Conservation (phyloP, 2,888 invertebrate species). For the Leptinotarsa haldemani region DNA sequence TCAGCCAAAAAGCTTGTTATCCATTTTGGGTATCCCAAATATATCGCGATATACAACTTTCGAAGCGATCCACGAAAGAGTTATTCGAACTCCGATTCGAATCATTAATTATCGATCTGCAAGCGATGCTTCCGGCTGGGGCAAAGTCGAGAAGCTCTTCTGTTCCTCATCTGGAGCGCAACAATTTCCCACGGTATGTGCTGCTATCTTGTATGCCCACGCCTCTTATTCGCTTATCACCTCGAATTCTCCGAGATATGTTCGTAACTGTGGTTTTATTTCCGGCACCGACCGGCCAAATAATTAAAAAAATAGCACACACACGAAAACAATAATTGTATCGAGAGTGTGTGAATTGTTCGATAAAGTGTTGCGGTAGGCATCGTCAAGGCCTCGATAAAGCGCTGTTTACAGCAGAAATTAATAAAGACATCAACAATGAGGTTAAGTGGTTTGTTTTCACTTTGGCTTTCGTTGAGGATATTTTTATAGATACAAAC, state of each 20-base stretch:
- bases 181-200: constrained; percentile 41
- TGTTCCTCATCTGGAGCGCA: constrained; percentile 30
- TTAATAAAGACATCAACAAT: background rate
- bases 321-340: constrained; percentile 6
- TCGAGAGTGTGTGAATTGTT: constrained; percentile 9
- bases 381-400: constrained; percentile 9
- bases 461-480: constrained; percentile 1
- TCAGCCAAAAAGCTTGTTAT: background rate
- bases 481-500: background rate
- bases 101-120: constrained; percentile 25
- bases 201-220: constrained; percentile 38
- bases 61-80: background rate
- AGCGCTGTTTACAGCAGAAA: background rate
- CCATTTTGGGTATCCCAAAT: background rate
- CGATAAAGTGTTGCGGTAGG: constrained; percentile 10
- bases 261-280: constrained; percentile 35
- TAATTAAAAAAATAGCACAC: constrained; percentile 8
- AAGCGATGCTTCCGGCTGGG: constrained; percentile 18
- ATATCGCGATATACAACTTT: background rate
- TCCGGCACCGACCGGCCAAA: constrained; percentile 28
- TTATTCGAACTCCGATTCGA: constrained; percentile 5
- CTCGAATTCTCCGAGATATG: constrained; percentile 32
- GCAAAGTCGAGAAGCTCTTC: constrained; percentile 20
- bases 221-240: constrained; percentile 37
- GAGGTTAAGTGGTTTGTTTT: background rate